Evolutionary conservation across 1,140 invertebrate species (phyloP).

Genomic region (Ridgeia piscesae): DNA sequence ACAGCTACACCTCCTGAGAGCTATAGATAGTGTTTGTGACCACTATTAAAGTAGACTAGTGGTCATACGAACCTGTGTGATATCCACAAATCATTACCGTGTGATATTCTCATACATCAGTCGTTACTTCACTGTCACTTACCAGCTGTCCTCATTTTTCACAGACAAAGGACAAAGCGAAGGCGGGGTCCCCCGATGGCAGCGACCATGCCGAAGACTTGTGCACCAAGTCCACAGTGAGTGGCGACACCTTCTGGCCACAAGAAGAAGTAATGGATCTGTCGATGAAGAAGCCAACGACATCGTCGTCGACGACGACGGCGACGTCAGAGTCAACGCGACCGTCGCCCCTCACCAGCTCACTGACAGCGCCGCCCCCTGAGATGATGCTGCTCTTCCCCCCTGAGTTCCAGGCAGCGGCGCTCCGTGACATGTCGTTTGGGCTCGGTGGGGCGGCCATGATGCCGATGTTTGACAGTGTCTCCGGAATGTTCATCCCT

Average conservation of each 20-base stretch:
- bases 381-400: neutral
- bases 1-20: too few species aligned
- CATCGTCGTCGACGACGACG: slow-evolving; percentile 8
- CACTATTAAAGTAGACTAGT: too few species aligned
- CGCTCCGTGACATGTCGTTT: neutral
- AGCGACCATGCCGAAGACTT: neutral
- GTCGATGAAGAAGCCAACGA: slow-evolving; percentile 30
- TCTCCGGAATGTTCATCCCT: slow-evolving; percentile 22
- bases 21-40: too few species aligned
- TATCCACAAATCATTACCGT: too few species aligned
- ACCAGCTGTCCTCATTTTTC: neutral
- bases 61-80: too few species aligned
- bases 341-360: neutral
- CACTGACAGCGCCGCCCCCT: neutral
- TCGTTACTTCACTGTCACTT: too few species aligned
- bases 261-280: slow-evolving; percentile 27
- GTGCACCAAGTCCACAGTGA: neutral
- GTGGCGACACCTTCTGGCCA: slow-evolving; percentile 11
- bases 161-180: neutral
- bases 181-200: neutral
- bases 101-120: too few species aligned
- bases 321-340: neutral
- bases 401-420: neutral
- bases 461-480: slow-evolving; percentile 27
- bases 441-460: neutral